Evolutionary conservation across 2,888 invertebrate species (phyloP), one percentile per base, ranked within the genome.

Genomic region (Therioaphis trifolii): DNA sequence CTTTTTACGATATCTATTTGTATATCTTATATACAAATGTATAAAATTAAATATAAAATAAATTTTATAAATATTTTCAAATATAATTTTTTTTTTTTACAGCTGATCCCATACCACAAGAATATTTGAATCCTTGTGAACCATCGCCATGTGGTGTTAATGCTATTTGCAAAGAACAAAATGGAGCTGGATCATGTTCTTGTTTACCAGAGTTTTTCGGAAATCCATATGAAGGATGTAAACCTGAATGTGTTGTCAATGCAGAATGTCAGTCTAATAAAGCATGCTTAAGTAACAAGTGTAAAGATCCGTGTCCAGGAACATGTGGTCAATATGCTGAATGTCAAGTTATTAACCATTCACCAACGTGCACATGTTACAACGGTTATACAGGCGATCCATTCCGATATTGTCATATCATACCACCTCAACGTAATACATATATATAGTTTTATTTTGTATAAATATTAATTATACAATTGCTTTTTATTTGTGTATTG

Each of bases 281-380:
- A 88, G 93, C 95, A 68, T 96, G 96, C 87, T 91, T 94, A 63
- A 91, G 93, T 87, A 94, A 94, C 88, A 95, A 95, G 88, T 96
- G 96, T 88, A 90, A 91, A 77, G 94, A 96, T 89, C 96, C 96
- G 63, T 96, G 96, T 87, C 94, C 94, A 15, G 95, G 95, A 85
- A 92, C 94, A 85, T 96, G 96, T 88, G 96, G 96, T 9, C 91
- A 91, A 79, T 93, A 93, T 88, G 94, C 96, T 2, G 93, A 94
- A 88, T 96, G 96, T 88, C 92, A 92, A 66, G 95, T 95, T 4
- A 92, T 94, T 18, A 95, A 95, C 88, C 96, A 96, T 88, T 92
- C 95, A 66, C 96, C 96, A 24, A 87, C 87, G 27, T 89, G 89
- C 79, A 87, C 88, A 7, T 89, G 89, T 84, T 85, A 86, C 18